Percentiles rank a stretch among this genome's conserved stretches.
Conservation (phyloP, 2,113 vertebrate species). For the Tupaia tana region DNA sequence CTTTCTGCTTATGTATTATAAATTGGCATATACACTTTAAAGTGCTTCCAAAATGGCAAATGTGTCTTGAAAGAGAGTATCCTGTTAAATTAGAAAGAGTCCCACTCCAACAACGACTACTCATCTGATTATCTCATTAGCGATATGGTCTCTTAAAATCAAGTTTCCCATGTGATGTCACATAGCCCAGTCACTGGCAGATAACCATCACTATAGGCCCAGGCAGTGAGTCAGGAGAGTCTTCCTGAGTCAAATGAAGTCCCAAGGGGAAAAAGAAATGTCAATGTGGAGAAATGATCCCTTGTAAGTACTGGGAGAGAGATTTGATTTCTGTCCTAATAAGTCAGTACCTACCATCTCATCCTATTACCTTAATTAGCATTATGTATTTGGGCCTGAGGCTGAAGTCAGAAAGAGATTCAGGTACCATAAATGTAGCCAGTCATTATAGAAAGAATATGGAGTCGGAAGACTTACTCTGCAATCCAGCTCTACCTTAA, state of each 20-base stretch:
- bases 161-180: not conserved
- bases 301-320: not conserved
- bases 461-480: not conserved
- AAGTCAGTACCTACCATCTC: not conserved
- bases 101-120: not conserved
- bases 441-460: not conserved
- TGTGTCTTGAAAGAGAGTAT: not conserved
- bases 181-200: not conserved
- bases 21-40: not conserved
- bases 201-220: not conserved
- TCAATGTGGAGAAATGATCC: not conserved
- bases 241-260: not conserved
- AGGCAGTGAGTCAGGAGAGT: not conserved
- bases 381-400: not conserved
- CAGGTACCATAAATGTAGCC: not conserved
- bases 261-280: not conserved
- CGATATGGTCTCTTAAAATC: not conserved
- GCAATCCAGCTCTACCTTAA: not conserved
- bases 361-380: not conserved
- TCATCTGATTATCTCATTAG: not conserved
- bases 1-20: not conserved
- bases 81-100: not conserved
- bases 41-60: not conserved
- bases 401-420: not conserved
- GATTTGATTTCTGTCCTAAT: not conserved